These are phyloP conservation scores for Seriola aureovittata DNA, from an alignment of 2,113 vertebrate genomes.

Conservation along the genomic window DNA sequence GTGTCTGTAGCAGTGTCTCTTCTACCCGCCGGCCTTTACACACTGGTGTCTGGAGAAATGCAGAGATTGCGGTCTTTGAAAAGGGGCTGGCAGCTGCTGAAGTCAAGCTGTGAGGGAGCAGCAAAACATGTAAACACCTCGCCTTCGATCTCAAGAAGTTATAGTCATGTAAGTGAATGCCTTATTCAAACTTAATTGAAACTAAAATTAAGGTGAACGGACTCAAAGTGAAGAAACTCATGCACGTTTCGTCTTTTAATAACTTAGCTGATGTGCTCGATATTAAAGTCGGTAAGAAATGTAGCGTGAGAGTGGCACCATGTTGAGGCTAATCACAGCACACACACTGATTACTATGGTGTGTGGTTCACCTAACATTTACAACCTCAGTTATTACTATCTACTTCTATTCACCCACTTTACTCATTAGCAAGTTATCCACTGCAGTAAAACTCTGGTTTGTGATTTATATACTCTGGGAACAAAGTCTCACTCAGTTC, in stretches of 20 bases:
- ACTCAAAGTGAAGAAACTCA: background rate
- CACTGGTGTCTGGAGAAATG: conserved; percentile 65
- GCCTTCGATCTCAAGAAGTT: conserved; percentile 41
- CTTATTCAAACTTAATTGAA: background rate
- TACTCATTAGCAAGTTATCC: background rate
- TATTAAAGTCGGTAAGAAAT: background rate
- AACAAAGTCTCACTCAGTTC: conserved; percentile 25
- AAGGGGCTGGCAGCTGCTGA: conserved; percentile 69
- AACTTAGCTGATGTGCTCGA: background rate
- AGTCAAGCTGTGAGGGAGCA: conserved; percentile 51
- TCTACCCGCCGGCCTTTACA: background rate
- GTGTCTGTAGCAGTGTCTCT: background rate
- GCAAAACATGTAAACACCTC: conserved; percentile 33
- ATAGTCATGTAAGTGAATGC: conserved; percentile 77
- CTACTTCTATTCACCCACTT: background rate
- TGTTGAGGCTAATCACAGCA: background rate
- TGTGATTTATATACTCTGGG: background rate
- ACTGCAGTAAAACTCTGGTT: background rate
- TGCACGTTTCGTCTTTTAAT: background rate
- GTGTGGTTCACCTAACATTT: background rate
- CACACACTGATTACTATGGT: background rate
- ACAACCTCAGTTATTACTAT: background rate
- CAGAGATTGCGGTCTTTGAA: conserved; percentile 63
- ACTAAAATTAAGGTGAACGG: background rate
- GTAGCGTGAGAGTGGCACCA: background rate